Evolutionary conservation across 2,888 invertebrate species (phyloP).

Genomic region (Drosophila monieri): DNA sequence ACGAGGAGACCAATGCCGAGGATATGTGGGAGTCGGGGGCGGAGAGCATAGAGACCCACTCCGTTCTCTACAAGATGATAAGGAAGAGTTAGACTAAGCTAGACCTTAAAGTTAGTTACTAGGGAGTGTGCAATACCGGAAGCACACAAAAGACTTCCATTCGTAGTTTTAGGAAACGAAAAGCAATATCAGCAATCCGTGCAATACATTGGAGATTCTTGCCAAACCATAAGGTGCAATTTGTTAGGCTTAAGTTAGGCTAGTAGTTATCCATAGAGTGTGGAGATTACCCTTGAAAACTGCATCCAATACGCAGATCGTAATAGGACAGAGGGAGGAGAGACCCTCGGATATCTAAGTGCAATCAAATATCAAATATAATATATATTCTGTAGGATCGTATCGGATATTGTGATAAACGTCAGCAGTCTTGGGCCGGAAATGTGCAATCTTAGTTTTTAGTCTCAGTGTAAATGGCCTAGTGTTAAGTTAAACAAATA

Average conservation of each 20-base stretch:
- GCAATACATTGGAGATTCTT: constrained; percentile 68
- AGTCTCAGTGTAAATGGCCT: constrained; percentile 52
- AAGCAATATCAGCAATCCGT: constrained; percentile 50
- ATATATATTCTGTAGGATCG: constrained; percentile 51
- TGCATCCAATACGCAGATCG: constrained; percentile 32
- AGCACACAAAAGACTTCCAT: constrained; percentile 54
- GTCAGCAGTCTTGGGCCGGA: constrained; percentile 83
- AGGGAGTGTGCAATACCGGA: constrained; percentile 60
- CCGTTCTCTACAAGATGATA: constrained; percentile 92
- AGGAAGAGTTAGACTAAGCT: constrained; percentile 83
- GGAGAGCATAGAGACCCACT: constrained; percentile 94
- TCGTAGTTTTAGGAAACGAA: constrained; percentile 30
- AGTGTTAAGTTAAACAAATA: neutral
- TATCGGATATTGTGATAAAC: constrained; percentile 82
- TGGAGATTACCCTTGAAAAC: constrained; percentile 13
- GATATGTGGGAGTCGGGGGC: constrained; percentile 94
- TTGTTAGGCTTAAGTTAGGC: constrained; percentile 29
- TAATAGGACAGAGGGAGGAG: constrained; percentile 27
- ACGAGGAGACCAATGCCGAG: constrained; percentile 90
- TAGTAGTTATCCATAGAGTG: constrained; percentile 10
- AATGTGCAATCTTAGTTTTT: constrained; percentile 82
- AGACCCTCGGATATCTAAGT: constrained; percentile 33
- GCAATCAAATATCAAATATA: constrained; percentile 38
- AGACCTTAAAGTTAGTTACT: constrained; percentile 25
- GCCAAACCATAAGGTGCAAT: constrained; percentile 75